Evolutionary conservation across 2,797 vertebrate genomes (phyloP).

Genomic region (Carcharodon carcharias): DNA sequence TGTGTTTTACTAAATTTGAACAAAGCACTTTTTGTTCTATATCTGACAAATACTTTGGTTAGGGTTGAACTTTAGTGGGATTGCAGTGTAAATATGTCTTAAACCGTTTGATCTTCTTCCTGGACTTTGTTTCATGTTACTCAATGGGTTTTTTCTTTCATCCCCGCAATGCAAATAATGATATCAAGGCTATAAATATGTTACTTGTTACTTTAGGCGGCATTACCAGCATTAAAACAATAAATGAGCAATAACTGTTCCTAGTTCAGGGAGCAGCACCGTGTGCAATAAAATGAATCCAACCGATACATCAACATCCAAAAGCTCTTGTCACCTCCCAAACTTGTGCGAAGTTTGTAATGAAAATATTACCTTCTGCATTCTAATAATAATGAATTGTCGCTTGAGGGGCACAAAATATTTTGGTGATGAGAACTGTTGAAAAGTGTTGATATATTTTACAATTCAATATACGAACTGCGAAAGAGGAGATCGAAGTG

Average conservation of each 20-base stretch:
- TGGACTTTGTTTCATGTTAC: constrained; percentile 29
- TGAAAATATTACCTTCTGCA: not conserved
- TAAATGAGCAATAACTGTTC: not conserved
- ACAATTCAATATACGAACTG: not conserved
- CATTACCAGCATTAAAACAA: constrained; percentile 23
- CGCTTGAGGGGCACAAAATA: not conserved
- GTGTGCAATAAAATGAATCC: constrained; percentile 29
- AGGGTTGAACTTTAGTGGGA: not conserved
- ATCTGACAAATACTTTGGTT: too few relatives aligned
- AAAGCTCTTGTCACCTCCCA: not conserved
- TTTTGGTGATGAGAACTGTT: not conserved
- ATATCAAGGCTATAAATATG: constrained; percentile 20
- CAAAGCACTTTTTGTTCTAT: not conserved
- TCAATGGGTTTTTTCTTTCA: not conserved
- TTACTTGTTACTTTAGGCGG: constrained; percentile 4
- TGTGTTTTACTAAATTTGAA: not conserved
- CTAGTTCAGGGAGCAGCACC: not conserved
- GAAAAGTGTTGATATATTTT: not conserved
- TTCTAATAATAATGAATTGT: not conserved
- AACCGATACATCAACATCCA: not conserved
- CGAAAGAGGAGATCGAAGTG: not conserved
- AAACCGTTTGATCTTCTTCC: not conserved
- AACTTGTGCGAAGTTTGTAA: not conserved
- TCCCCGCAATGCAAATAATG: not conserved
- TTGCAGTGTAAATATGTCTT: not conserved